Base-by-base conservation (phyloP, 2,888 invertebrate species). In the Drosophila mulleri region DNA sequence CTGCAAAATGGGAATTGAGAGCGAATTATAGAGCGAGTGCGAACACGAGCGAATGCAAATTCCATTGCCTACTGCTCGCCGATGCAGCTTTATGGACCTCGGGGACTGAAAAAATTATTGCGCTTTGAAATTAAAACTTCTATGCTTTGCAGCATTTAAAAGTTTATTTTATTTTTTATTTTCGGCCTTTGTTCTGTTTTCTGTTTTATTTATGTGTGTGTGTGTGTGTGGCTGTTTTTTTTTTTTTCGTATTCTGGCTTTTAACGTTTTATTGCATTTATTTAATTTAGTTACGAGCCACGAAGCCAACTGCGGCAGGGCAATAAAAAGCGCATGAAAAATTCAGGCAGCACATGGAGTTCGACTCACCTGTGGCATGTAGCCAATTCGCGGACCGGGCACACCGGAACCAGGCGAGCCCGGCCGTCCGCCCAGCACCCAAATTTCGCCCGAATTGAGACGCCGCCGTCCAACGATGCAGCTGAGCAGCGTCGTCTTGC, bases 361-460 rank as follows among this genome's bases (percentile, higher is more conserved):
- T 54, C 47, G 58, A 85, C 88, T 90, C 91, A 96, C 96, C 94
- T 97, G 97, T 65, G 97, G 97, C 97, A 97, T 97, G 90, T 97
- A 98, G 44, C 98, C 98, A 65, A 98, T 96, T 90, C 96, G 94
- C n/a, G 96, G 96, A 3, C 98, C 98, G 0, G 98, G 98, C 0
- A 98, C 96, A 4, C 97, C 97, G 81, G 97, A 97, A 1, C 96
- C 97, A 57, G 94, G 94, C 2, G 96, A 95, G 0, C 98, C 98
- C 0, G 98, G 98, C 69, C 94, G 94, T 12, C 96, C 96, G 12
- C 97, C 98, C 39, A 98, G 94, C 7, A 98, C 97, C 95, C 96
- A 96, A 72, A 98, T 95, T 92, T 96, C 96, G 6, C 98, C 98
- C 2, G 95, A 94, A 92, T 97, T 96, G 67, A 97, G 94, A 76